Conservation (phyloP, 2,113 vertebrate genomes). For the Atrichornis clamosus region DNA sequence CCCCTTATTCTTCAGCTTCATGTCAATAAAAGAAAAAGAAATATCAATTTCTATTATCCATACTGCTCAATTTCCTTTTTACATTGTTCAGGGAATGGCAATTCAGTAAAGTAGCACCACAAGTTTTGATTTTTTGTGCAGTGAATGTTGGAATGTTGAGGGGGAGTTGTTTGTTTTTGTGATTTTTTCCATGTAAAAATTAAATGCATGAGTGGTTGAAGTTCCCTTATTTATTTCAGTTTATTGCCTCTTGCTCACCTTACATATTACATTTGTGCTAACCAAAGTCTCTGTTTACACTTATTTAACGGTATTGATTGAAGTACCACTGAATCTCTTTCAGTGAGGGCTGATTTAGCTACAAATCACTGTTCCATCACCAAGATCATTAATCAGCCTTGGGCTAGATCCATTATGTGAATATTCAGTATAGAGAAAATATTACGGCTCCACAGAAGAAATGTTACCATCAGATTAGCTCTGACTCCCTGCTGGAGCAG, state of each 20-base stretch:
- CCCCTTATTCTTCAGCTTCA: neutral
- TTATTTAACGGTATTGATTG: slow-evolving; percentile 74
- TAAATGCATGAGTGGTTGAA: neutral
- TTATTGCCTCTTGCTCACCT: slow-evolving; percentile 32
- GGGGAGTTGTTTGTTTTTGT: neutral
- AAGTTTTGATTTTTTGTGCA: slow-evolving; percentile 18
- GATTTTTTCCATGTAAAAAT: slow-evolving; percentile 26
- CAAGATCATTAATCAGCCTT: slow-evolving; percentile 75
- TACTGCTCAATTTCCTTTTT: slow-evolving; percentile 30
- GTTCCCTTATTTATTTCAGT: slow-evolving; percentile 55
- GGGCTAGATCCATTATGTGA: slow-evolving; percentile 71
- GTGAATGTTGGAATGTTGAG: neutral
- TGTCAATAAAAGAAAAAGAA: neutral
- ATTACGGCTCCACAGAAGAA: slow-evolving; percentile 66
- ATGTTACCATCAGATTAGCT: slow-evolving; percentile 66
- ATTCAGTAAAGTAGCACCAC: neutral
- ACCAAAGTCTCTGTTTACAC: slow-evolving; percentile 54
- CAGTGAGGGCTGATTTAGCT: slow-evolving; percentile 67
- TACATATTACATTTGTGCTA: slow-evolving; percentile 41
- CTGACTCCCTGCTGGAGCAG: slow-evolving; percentile 71
- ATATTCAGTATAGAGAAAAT: slow-evolving; percentile 69
- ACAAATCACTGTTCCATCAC: slow-evolving; percentile 72
- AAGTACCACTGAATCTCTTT: slow-evolving; percentile 63
- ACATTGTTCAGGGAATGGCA: slow-evolving; percentile 34
- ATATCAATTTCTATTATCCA: slow-evolving; percentile 8